Percentiles rank a stretch among this genome's conserved stretches.
Evolutionary conservation across 2,797 vertebrate genomes (phyloP).

Genomic region (Enteromius thamalakanensis): DNA sequence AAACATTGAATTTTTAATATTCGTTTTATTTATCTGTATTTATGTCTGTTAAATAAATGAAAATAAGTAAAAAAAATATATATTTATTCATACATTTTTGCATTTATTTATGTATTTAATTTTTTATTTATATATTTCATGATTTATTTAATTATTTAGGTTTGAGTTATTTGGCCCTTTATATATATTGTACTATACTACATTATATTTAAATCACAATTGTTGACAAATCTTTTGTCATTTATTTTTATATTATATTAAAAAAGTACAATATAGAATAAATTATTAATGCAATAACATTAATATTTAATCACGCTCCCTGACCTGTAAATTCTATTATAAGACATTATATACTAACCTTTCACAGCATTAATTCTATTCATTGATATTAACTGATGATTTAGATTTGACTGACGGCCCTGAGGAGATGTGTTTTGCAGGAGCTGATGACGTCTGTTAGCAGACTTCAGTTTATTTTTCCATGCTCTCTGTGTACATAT

Average conservation of each 20-base stretch:
- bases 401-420: neutral
- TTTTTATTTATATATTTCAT: too few species aligned
- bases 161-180: too few species aligned
- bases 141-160: too few species aligned
- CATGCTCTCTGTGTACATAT: neutral
- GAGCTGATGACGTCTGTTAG: neutral
- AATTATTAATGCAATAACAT: neutral
- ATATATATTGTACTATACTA: neutral
- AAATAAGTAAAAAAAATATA: too few species aligned
- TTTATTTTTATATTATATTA: neutral
- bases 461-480: neutral
- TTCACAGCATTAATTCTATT: too few species aligned
- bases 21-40: too few species aligned
- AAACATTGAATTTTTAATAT: too few species aligned
- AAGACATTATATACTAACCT: neutral
- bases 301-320: neutral
- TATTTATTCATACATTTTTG: too few species aligned
- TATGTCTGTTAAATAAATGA: too few species aligned
- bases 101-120: too few species aligned
- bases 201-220: neutral
- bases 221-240: neutral
- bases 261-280: neutral
- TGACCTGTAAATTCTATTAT: neutral
- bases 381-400: neutral
- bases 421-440: neutral